A percentile compares a stretch with the other conserved stretches of the same genome.
phyloP scores from a whole-genome alignment of 2,888 invertebrate genomes.

The Bellardia pandia region DNA sequence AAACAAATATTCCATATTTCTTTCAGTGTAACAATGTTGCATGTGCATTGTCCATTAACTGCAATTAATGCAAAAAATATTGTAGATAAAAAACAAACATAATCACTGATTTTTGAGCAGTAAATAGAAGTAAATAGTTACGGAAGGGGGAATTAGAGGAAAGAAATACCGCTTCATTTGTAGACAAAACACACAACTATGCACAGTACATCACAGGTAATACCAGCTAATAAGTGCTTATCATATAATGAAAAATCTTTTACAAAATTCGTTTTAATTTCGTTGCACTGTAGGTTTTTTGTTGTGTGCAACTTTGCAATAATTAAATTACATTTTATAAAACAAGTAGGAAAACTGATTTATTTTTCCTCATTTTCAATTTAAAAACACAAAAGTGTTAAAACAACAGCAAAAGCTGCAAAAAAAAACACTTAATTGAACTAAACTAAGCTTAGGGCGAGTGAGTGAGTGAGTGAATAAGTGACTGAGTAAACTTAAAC shows the following conservation, averaged over 20 bases:
- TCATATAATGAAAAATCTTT: neutral
- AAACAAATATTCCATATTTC: neutral
- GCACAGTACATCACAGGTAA: neutral
- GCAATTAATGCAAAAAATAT: conserved; percentile 52
- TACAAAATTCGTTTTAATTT: neutral
- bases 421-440: conserved; percentile 10
- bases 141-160: neutral
- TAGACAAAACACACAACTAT: neutral
- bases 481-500: neutral
- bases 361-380: conserved; percentile 51
- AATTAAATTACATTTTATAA: conserved; percentile 64
- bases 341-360: conserved; percentile 56
- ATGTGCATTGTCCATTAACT: conserved; percentile 59
- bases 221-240: neutral
- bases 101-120: conserved; percentile 7
- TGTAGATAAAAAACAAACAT: conserved; percentile 39
- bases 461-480: conserved; percentile 30
- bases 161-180: neutral
- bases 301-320: conserved; percentile 35
- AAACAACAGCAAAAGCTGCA: conserved; percentile 5
- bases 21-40: conserved; percentile 63
- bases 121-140: neutral
- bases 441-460: neutral
- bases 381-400: conserved; percentile 30
- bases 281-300: neutral